Evolutionary conservation across 30 jellyfish, hydroid and myxozoan genomes (phyloP), one percentile per base, ranked within the genome.

Genomic region (Sanderia malayensis): DNA sequence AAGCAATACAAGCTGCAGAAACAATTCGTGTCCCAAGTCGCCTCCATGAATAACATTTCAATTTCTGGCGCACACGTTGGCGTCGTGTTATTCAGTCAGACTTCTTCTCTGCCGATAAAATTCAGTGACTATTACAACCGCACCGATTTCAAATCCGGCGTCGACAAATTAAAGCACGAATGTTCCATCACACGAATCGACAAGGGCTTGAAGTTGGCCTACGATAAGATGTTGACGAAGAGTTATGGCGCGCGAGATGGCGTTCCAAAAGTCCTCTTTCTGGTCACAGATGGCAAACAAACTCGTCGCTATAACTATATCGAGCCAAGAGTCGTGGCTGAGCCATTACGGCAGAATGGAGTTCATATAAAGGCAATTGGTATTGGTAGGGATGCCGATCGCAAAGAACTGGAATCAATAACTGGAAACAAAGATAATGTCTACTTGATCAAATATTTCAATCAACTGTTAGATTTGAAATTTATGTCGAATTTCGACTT

Each of bases 221-320:
- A 78, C 63, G 71, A 65, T 0, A 70, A 78, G 67, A 58, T 66
- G 15, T 57, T 78, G 33, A 44, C 89, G n/a, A 67, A 55, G 44
- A 61, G 70, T 27, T 78, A 37, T 41, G 89, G 89, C 24, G 89
- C 89, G 6, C 64, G 89, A 65, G 55, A 26, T 26, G 73, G 61
- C 7, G 81, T 57, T 1, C 75, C 76, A n/a, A 67, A 67, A 20
- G 80, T 78, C 19, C 31, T 78, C 18, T 28, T 78, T 20, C 31
- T 78, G 11, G 44, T 78, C 0, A 78, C 82, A 15, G 61, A 63
- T 53, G 80, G 81, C 37, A 55, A 31, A 37, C 89, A 78, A n/a
- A 59, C 73, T 13, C 31, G 61, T 22, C 9, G 70, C 9, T 24
- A 24, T n/a, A 30, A 49, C 18, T 46, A 15, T 58, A 66, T 67